Conservation (phyloP, 2,797 vertebrate species). For the Melanotaenia maccullochi region DNA sequence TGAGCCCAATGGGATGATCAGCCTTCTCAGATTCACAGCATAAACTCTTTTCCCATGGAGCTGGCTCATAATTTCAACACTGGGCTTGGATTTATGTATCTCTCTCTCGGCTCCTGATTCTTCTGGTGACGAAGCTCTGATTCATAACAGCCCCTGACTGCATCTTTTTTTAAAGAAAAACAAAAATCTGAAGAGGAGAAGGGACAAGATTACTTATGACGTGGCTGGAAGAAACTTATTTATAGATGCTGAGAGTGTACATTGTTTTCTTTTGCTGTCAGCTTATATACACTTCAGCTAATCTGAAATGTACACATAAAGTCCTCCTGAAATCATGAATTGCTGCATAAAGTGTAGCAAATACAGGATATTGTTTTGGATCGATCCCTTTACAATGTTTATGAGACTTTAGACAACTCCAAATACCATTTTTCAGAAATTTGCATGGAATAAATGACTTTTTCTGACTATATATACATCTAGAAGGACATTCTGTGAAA, state of each 20-base stretch:
- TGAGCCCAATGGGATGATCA: conserved; percentile 74
- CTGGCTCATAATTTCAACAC: conserved; percentile 62
- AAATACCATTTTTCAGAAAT: conserved; percentile 5
- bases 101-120: conserved; percentile 55
- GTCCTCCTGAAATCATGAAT: conserved; percentile 47
- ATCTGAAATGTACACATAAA: conserved; percentile 32
- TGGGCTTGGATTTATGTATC: conserved; percentile 49
- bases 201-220: conserved; percentile 32
- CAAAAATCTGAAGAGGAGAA: conserved; percentile 17
- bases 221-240: conserved; percentile 37
- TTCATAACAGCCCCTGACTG: conserved; percentile 52
- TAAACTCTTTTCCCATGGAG: conserved; percentile 74
- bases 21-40: conserved; percentile 67
- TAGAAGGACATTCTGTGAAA: conserved; percentile 1
- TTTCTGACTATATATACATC: not conserved
- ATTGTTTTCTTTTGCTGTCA: conserved; percentile 43
- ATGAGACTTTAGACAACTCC: conserved; percentile 8
- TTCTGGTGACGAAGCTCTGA: conserved; percentile 65
- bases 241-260: conserved; percentile 40
- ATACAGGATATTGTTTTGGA: conserved; percentile 14
- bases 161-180: conserved; percentile 11
- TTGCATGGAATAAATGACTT: not conserved
- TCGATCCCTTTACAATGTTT: not conserved
- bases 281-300: conserved; percentile 35
- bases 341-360: not conserved